Evolutionary conservation across 2,888 invertebrate species (phyloP).

Genomic region (Polymixis flavicincta): DNA sequence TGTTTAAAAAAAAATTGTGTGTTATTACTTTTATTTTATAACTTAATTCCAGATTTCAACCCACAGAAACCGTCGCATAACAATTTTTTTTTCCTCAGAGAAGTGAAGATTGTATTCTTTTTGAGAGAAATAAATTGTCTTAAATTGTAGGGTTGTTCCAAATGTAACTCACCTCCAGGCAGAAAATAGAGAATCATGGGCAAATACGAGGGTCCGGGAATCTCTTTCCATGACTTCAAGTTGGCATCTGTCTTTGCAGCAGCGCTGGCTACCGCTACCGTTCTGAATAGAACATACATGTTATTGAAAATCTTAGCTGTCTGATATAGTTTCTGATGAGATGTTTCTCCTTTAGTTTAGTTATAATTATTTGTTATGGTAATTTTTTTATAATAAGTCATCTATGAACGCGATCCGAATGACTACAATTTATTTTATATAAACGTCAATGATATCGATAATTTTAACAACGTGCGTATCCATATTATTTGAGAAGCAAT

Average conservation of each 20-base stretch:
- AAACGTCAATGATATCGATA: background rate
- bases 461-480: background rate
- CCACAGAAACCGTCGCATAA: no score
- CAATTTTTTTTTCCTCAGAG: no score
- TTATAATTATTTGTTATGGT: no score
- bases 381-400: background rate
- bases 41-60: no score
- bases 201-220: conserved; percentile 85
- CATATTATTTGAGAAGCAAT: background rate
- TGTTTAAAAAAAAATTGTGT: no score
- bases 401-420: no score
- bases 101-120: no score
- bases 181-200: conserved; percentile 81
- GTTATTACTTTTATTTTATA: no score
- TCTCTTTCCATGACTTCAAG: conserved; percentile 75
- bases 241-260: conserved; percentile 40
- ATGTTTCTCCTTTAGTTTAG: background rate
- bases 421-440: background rate
- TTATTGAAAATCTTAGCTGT: background rate
- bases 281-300: conserved; percentile 37
- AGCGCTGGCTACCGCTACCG: conserved; percentile 35
- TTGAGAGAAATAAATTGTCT: no score
- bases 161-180: conserved; percentile 39
- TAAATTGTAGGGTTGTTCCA: no score
- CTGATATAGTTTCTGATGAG: no score